phyloP scores from a whole-genome alignment of 2,113 vertebrate species.

The Eudyptes chrysolophus region DNA sequence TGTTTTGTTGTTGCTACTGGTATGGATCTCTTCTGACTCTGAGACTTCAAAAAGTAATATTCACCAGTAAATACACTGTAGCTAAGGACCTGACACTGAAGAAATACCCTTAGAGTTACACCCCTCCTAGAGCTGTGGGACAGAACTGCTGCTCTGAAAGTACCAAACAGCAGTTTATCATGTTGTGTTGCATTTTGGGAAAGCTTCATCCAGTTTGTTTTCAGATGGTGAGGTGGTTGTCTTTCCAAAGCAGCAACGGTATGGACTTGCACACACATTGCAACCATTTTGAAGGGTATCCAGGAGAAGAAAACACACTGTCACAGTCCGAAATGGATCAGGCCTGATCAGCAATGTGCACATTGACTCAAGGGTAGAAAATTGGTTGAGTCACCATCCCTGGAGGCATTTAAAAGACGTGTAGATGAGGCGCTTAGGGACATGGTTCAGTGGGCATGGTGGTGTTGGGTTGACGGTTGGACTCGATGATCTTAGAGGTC shows the following conservation, averaged over 20 bases:
- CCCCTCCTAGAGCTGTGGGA: neutral
- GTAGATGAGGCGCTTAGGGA: no score
- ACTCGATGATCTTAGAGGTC: no score
- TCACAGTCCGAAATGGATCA: neutral
- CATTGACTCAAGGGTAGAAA: neutral
- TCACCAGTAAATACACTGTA: neutral
- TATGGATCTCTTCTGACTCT: neutral
- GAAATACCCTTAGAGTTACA: neutral
- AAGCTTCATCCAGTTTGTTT: neutral
- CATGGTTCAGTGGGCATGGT: no score
- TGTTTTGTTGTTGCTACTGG: neutral
- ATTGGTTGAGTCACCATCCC: no score
- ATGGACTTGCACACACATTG: neutral
- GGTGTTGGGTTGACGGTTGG: no score
- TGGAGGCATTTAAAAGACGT: no score
- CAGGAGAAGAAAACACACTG: neutral
- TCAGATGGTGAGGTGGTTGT: neutral
- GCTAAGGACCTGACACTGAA: neutral
- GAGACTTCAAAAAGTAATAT: neutral
- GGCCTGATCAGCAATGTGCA: neutral
- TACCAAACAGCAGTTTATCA: neutral
- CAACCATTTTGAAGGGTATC: neutral
- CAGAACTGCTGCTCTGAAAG: neutral
- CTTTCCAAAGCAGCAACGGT: neutral
- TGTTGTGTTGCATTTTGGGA: neutral